A percentile compares a stretch with the other conserved stretches of the same genome.
These are phyloP conservation scores for Amorpha juglandis DNA, from an alignment of 2,888 invertebrate species.

Conservation along the genomic window DNA sequence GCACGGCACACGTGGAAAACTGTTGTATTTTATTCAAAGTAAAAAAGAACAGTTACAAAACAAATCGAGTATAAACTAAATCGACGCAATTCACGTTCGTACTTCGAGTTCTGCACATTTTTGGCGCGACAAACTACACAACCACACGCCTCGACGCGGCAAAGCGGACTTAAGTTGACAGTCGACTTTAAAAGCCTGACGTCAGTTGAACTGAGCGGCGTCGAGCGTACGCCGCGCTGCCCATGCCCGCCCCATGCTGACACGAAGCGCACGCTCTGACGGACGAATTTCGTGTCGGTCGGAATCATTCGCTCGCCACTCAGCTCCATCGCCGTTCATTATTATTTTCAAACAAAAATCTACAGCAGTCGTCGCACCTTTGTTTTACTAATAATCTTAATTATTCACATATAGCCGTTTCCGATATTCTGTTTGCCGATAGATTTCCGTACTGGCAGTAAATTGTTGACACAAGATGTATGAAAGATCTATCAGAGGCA, in stretches of 20 bases:
- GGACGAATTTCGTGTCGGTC: background rate
- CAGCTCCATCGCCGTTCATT: too few species aligned
- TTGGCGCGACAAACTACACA: conserved; percentile 56
- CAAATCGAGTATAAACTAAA: conserved; percentile 34
- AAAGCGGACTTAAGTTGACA: conserved; percentile 50
- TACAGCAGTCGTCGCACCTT: too few species aligned
- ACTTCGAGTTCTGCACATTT: conserved; percentile 57
- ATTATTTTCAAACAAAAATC: too few species aligned
- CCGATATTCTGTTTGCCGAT: too few species aligned
- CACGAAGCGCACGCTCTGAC: background rate
- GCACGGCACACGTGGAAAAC: conserved; percentile 57
- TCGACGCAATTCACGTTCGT: conserved; percentile 35
- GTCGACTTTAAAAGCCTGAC: background rate
- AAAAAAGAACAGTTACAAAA: conserved; percentile 57
- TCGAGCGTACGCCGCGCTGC: background rate
- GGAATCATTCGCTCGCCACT: background rate
- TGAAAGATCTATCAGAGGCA: too few species aligned
- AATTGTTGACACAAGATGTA: too few species aligned
- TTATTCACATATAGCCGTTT: too few species aligned
- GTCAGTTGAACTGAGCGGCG: conserved; percentile 6
- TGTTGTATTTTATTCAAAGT: conserved; percentile 55
- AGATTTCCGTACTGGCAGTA: too few species aligned
- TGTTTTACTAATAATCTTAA: too few species aligned
- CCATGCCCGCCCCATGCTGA: background rate
- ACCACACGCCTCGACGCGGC: conserved; percentile 52